phyloP scores from a whole-genome alignment of 2,797 vertebrate species.

The Numenius phaeopus region DNA sequence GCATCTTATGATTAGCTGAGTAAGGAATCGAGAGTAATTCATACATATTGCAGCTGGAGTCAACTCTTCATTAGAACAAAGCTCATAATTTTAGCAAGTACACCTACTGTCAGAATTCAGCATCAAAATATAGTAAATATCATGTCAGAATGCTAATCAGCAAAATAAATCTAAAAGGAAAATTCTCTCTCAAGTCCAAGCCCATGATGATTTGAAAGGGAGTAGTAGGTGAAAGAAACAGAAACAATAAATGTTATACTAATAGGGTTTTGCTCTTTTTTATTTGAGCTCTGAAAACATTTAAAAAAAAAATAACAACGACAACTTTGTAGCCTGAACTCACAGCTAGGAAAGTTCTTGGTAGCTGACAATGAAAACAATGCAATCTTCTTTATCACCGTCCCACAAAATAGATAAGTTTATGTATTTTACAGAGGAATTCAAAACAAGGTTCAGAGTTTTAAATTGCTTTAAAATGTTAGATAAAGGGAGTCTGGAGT shows the following conservation, averaged over 20 bases:
- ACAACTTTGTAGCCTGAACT: not conserved
- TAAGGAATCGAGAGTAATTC: not conserved
- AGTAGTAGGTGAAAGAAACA: not conserved
- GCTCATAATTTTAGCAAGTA: not conserved
- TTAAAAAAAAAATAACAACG: not conserved
- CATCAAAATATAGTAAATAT: not conserved
- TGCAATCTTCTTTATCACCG: not conserved
- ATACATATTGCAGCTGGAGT: not conserved
- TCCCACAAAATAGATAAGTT: not conserved
- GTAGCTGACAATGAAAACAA: not conserved
- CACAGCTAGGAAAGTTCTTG: not conserved
- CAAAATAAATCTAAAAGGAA: not conserved
- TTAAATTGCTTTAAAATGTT: not conserved
- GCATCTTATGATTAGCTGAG: not conserved
- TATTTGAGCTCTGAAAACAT: not conserved
- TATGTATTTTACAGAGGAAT: not conserved
- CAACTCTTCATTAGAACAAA: conserved; percentile 11
- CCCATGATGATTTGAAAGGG: not conserved
- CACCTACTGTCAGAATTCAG: not conserved
- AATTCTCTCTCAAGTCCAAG: not conserved
- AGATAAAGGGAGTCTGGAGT: not conserved
- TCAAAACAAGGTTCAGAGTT: not conserved
- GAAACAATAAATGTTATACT: not conserved
- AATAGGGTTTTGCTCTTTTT: not conserved
- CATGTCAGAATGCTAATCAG: not conserved